Evolutionary conservation across 2,113 vertebrate genomes (phyloP), one percentile per base, ranked within the genome.

Genomic region (Burhinus bistriatus): DNA sequence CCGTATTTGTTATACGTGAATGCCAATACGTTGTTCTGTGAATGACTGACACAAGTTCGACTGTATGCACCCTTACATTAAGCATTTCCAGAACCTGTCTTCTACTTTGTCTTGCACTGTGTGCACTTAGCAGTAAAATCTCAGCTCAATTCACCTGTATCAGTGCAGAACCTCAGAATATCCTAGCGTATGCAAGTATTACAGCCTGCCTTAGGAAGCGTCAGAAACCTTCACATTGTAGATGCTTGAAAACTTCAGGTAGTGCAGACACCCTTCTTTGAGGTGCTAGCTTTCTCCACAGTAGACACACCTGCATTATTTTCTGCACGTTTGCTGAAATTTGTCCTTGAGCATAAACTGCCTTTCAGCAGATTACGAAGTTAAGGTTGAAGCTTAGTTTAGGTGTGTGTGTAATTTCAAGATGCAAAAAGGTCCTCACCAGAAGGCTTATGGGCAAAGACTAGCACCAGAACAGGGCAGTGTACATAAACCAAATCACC

Each of bases 1-100:
- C 44, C 3, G 1, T 15, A 12, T 38, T 58, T 30, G 8, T 36
- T 8, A 5, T 0, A 44, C 0, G 0, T 8, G 38, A 87, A 32
- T 12, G 38, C n/a, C 55, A 51, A 8, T 2, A 23, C 27, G 25
- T 54, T 23, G 40, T 69, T 70, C 55, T 51, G 5, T 2, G 26
- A 68, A 16, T 17, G 51, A 16, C 55, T 65, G 59, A 47, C 55
- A 18, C 12, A n/a, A 38, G 32, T 44, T 40, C 44, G 23, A 25
- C 76, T 18, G 9, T 16, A 38, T 7, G 23, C 32, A 40, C 12
- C 49, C 4, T 4, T 25, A 32, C 0, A 36, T 3, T 11, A 20
- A 45, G 17, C 7, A 34, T 30, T 78, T 45, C 54, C 65, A 73
- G 66, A 59, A 27, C 25, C 23, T 17, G 4, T 23, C 18, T 47